Conservation (phyloP, 2,797 vertebrate genomes). For the Lepus oiostolus region DNA sequence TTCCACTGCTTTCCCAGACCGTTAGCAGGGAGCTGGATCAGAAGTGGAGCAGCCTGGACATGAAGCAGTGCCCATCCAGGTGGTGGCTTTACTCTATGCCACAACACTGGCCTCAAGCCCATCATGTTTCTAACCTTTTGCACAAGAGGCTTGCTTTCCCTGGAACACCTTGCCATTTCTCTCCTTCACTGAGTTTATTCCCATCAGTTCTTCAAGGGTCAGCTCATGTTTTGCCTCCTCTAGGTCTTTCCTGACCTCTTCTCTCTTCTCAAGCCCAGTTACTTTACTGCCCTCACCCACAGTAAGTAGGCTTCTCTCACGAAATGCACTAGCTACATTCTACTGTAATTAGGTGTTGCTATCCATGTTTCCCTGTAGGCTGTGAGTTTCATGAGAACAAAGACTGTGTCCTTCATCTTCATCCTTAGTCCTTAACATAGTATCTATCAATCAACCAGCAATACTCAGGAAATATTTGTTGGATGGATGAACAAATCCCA, state of each 20-base stretch:
- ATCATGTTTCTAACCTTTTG: constrained; percentile 45
- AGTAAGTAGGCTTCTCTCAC: not conserved
- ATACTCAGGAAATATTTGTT: constrained; percentile 51
- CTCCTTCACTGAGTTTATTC: not conserved
- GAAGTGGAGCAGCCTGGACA: too few relatives aligned
- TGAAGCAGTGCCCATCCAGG: too few relatives aligned
- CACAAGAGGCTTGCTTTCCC: not conserved
- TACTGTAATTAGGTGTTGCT: constrained; percentile 45
- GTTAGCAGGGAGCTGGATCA: too few relatives aligned
- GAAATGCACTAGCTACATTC: not conserved
- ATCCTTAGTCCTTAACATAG: constrained; percentile 19
- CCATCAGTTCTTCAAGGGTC: constrained; percentile 20
- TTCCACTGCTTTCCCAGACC: too few relatives aligned
- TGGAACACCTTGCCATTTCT: constrained; percentile 1
- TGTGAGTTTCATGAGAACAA: constrained; percentile 57
- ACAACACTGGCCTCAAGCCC: not conserved
- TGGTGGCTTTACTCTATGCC: too few relatives aligned
- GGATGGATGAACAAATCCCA: constrained; percentile 41
- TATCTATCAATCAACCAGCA: constrained; percentile 48
- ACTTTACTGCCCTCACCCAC: not conserved
- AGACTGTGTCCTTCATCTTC: constrained; percentile 44
- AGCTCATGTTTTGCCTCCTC: not conserved
- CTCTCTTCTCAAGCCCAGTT: not conserved
- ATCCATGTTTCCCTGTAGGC: constrained; percentile 11
- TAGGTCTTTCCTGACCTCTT: not conserved